phyloP scores from a whole-genome alignment of 1,140 invertebrate genomes.

The Brachionus plicatilis region DNA sequence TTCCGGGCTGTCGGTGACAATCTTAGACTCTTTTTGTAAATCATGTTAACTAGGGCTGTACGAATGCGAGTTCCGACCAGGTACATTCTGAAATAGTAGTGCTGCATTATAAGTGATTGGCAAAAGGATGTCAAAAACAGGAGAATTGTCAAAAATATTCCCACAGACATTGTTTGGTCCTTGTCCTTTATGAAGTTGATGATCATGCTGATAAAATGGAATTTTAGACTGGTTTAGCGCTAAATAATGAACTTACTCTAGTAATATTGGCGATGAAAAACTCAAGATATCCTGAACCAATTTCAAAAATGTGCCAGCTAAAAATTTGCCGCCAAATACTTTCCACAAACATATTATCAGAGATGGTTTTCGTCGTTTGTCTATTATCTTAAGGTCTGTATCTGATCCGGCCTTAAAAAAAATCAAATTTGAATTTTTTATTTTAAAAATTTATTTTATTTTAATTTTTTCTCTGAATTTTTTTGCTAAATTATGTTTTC shows the following conservation, averaged over 20 bases:
- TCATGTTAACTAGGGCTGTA: conserved; percentile 81
- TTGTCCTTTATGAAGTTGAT: conserved; percentile 38
- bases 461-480: too few species aligned
- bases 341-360: conserved; percentile 19
- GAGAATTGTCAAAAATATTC: conserved; percentile 70
- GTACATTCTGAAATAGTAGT: conserved; percentile 52
- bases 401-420: conserved; percentile 10
- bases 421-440: neutral
- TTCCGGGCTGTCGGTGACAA: conserved; percentile 49
- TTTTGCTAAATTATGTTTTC: too few species aligned
- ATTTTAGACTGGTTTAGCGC: neutral
- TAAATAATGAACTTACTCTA: neutral
- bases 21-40: conserved; percentile 72
- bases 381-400: neutral
- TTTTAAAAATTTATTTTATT: neutral
- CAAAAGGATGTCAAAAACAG: conserved; percentile 72
- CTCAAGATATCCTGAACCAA: conserved; percentile 36
- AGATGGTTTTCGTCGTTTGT: neutral
- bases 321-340: conserved; percentile 39
- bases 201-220: neutral
- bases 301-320: conserved; percentile 38
- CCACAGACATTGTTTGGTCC: conserved; percentile 63
- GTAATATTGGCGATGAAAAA: conserved; percentile 15
- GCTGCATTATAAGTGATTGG: conserved; percentile 74
- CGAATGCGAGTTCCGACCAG: conserved; percentile 81